Conservation (phyloP, 2,888 invertebrate species). For the Philaethria dido region DNA sequence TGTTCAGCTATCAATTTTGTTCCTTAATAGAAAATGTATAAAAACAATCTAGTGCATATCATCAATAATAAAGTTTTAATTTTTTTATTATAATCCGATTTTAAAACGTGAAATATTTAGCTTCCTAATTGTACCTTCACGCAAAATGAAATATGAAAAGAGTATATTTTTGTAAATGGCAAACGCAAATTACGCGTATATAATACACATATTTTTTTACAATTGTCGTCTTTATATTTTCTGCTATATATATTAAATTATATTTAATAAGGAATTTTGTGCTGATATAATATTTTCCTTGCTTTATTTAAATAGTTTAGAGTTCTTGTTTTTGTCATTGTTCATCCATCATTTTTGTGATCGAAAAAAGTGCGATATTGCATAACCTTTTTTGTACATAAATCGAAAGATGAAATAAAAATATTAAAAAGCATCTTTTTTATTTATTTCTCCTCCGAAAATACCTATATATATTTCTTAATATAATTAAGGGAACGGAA, state of each 20-base stretch:
- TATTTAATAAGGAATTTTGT: background rate
- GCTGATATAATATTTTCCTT: background rate
- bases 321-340: constrained; percentile 2
- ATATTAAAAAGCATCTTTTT: background rate
- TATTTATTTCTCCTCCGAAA: constrained; percentile 1
- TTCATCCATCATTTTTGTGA: constrained; percentile 1
- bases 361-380: constrained; percentile 1
- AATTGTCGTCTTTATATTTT: constrained; percentile 3
- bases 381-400: constrained; percentile 28
- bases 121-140: constrained; percentile 9
- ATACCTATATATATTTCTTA: too few species aligned
- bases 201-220: constrained; percentile 3
- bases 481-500: too few species aligned
- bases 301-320: background rate
- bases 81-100: background rate
- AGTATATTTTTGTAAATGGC: constrained; percentile 14
- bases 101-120: constrained; percentile 1
- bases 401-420: constrained; percentile 25
- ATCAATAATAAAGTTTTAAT: background rate
- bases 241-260: background rate
- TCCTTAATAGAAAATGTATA: background rate
- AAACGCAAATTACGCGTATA: background rate
- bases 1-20: background rate
- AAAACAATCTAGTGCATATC: background rate
- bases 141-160: constrained; percentile 8